Conservation (phyloP, 1,140 invertebrate genomes). For the Micrasema longulum region DNA sequence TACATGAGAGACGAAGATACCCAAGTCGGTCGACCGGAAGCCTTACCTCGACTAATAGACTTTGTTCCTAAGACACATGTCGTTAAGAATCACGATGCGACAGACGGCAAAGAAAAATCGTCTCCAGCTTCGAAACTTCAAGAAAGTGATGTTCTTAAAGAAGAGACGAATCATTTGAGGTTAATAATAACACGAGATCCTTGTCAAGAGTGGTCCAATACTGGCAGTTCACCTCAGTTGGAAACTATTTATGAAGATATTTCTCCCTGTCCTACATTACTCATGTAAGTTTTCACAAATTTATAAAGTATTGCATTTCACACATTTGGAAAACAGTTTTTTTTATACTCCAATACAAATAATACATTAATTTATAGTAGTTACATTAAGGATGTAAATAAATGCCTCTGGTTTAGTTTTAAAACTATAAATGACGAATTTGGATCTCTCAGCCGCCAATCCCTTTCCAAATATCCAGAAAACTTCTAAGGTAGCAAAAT, state of each 20-base stretch:
- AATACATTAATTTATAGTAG: too few species aligned
- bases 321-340: too few species aligned
- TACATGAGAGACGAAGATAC: conserved; percentile 34
- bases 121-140: background rate
- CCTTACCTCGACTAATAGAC: conserved; percentile 75
- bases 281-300: conserved; percentile 49
- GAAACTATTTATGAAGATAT: conserved; percentile 75
- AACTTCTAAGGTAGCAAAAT: too few species aligned
- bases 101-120: conserved; percentile 51
- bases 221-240: conserved; percentile 62
- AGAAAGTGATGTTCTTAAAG: conserved; percentile 5
- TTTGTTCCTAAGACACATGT: conserved; percentile 72
- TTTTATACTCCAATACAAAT: too few species aligned
- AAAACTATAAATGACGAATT: too few species aligned
- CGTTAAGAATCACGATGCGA: conserved; percentile 44
- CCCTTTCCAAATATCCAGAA: too few species aligned
- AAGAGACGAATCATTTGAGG: conserved; percentile 36
- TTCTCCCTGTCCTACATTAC: conserved; percentile 44
- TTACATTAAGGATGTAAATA: too few species aligned
- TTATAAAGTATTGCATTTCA: too few species aligned
- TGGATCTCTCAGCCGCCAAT: too few species aligned
- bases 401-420: too few species aligned
- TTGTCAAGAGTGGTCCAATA: conserved; percentile 55
- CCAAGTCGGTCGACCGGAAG: conserved; percentile 58
- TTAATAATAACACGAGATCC: conserved; percentile 56